Evolutionary conservation across 2,888 invertebrate species (phyloP).

Genomic region (Synanthedon formicaeformis): DNA sequence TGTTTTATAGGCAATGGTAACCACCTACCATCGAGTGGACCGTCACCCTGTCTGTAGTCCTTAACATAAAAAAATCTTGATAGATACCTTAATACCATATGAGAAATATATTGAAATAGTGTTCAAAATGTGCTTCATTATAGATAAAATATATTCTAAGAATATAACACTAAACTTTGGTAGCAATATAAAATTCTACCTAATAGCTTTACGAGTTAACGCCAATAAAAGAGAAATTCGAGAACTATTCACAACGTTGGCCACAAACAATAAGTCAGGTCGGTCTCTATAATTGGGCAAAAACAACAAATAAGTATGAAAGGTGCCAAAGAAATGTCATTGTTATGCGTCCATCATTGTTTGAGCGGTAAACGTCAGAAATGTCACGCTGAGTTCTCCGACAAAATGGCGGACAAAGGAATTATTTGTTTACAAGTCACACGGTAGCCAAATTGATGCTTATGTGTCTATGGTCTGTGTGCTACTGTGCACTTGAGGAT

Average conservation of each 20-base stretch:
- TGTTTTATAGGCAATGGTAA: no score
- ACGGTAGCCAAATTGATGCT: conserved; percentile 15
- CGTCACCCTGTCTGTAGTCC: no score
- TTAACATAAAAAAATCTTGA: no score
- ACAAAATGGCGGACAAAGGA: conserved; percentile 28
- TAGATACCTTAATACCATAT: no score
- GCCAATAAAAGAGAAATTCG: conserved; percentile 51
- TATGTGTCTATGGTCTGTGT: no score
- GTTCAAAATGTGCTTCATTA: background rate
- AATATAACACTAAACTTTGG: conserved; percentile 35
- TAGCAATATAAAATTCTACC: conserved; percentile 42
- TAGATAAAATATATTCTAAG: conserved; percentile 7
- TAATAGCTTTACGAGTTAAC: conserved; percentile 9
- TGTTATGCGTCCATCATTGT: conserved; percentile 18
- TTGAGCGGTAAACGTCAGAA: conserved; percentile 53
- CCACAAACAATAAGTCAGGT: conserved; percentile 37
- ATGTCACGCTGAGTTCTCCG: conserved; percentile 35
- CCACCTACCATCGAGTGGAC: no score
- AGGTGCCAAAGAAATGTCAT: conserved; percentile 19
- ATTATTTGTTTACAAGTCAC: conserved; percentile 12
- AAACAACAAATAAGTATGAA: conserved; percentile 41
- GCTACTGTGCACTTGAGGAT: no score
- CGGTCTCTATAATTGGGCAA: conserved; percentile 58
- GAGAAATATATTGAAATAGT: no score
- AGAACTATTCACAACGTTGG: conserved; percentile 24